Conservation (phyloP, 2,888 invertebrate species). For the Taphrorychus bicolor region DNA sequence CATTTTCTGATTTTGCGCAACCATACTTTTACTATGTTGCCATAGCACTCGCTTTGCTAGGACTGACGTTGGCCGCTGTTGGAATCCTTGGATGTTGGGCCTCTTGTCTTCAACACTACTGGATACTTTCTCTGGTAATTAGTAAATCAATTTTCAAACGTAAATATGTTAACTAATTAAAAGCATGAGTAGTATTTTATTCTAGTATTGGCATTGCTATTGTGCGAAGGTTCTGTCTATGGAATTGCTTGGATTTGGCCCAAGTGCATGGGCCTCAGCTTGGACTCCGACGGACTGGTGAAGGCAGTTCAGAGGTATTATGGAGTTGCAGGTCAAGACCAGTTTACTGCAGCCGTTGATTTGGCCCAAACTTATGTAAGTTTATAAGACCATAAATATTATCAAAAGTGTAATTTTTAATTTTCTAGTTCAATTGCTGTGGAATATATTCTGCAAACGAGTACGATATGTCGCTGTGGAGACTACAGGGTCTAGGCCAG, state of each 20-base stretch:
- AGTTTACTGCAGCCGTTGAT: constrained; percentile 83
- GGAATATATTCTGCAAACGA: constrained; percentile 80
- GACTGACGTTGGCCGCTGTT: constrained; percentile 71
- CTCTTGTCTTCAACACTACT: constrained; percentile 76
- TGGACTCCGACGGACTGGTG: constrained; percentile 72
- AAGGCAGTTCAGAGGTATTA: constrained; percentile 78
- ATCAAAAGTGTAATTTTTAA: neutral
- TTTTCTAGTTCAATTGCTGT: constrained; percentile 77
- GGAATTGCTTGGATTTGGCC: constrained; percentile 78
- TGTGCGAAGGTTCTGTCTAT: constrained; percentile 76
- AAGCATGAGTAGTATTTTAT: constrained; percentile 68
- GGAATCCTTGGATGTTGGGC: constrained; percentile 85
- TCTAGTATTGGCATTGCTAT: constrained; percentile 69
- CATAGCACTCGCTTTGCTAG: constrained; percentile 72
- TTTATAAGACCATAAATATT: too few species aligned
- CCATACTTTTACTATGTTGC: constrained; percentile 81
- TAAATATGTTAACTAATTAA: neutral
- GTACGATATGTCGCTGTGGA: constrained; percentile 83
- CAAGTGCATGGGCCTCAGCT: constrained; percentile 75
- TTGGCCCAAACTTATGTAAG: constrained; percentile 71
- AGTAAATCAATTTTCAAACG: neutral
- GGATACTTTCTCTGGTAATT: constrained; percentile 70
- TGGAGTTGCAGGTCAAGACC: constrained; percentile 76
- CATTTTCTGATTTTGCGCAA: constrained; percentile 68
- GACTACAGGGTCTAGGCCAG: constrained; percentile 75